Base-by-base conservation (phyloP, 2,113 vertebrate species). In the Campylorhamphus procurvoides region DNA sequence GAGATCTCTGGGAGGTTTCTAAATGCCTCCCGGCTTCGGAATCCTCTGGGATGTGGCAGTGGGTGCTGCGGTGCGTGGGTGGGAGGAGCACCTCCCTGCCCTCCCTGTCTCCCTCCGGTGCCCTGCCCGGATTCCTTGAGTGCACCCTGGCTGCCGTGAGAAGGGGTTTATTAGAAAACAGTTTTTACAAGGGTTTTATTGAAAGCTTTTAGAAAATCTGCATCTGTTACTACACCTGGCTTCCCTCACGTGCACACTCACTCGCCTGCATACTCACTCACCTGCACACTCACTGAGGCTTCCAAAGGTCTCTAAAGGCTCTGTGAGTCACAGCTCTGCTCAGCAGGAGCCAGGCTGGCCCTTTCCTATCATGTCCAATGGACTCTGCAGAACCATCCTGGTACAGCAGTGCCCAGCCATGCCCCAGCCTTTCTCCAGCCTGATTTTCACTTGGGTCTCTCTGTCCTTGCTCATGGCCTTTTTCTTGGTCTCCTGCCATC, bases 301-400 rank as follows among this genome's bases (percentile, higher is more conserved):
- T 60, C 39, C 71, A 55, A 10, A 62, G 63, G n/a, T 16, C 47
- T 62, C 25, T 69, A 14, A 18, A 55, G 53, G 40, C 25, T 35
- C 47, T 14, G 0, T 39, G 10, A n/a, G n/a, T 40, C 3, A 0
- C 9, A 75, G 46, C 19, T 53, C 46, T 47, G 46, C 53, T 46
- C 53, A 35, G 47, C 13, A 40, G 29, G 47, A 83, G 29, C 53
- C 6, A 17, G 29, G 18, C 58, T 40, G 75, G 29, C 58, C 40
- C 46, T 83, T 76, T 35, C 47, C 35, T 27, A 22, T 8, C 0
- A 0, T 23, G n/a, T 55, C 39, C 0, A 31, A 7, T 18, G n/a
- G 18, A 40, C 55, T 7, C 0, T 31, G 62, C 28, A 29, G 29
- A 39, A 23, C 44, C 18, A 7, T 53, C 24, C 47, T 63, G 37